Evolutionary conservation across 2,797 vertebrate species (phyloP).

Genomic region (Sebastes glaucus): DNA sequence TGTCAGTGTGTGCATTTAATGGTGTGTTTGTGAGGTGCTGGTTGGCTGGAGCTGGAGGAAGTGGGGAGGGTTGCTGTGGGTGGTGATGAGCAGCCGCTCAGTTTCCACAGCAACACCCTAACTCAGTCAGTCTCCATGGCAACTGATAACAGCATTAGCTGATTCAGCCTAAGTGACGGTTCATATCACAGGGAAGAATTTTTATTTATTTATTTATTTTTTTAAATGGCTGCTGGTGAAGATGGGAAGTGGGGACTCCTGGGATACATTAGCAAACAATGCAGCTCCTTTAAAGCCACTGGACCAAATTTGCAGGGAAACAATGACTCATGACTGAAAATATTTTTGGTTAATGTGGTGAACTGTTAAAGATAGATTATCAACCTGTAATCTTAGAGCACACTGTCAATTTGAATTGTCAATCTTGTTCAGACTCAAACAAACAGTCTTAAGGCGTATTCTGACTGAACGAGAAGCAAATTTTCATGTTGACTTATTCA

Average conservation of each 20-base stretch:
- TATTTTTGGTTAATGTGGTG: neutral
- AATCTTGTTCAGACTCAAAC: neutral
- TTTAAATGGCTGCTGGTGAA: constrained; percentile 31
- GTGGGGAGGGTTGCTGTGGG: constrained; percentile 73
- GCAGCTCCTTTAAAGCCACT: neutral
- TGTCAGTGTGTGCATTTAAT: constrained; percentile 19
- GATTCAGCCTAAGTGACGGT: constrained; percentile 71
- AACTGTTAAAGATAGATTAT: neutral
- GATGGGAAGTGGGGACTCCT: neutral
- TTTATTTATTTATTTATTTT: neutral
- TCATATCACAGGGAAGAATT: constrained; percentile 45
- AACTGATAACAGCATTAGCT: constrained; percentile 82
- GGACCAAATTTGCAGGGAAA: neutral
- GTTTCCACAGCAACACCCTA: constrained; percentile 83
- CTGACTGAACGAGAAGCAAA: neutral
- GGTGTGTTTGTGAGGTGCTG: constrained; percentile 37
- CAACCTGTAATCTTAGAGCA: neutral
- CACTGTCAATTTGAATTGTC: neutral
- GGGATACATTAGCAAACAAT: neutral
- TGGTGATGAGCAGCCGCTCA: constrained; percentile 70
- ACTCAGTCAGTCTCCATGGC: constrained; percentile 86
- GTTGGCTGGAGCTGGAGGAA: constrained; percentile 27
- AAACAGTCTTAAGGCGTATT: neutral
- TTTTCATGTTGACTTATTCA: neutral
- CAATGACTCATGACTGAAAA: neutral